phyloP scores from a whole-genome alignment of 1,140 invertebrate species.

The Drosophila navojoa region DNA sequence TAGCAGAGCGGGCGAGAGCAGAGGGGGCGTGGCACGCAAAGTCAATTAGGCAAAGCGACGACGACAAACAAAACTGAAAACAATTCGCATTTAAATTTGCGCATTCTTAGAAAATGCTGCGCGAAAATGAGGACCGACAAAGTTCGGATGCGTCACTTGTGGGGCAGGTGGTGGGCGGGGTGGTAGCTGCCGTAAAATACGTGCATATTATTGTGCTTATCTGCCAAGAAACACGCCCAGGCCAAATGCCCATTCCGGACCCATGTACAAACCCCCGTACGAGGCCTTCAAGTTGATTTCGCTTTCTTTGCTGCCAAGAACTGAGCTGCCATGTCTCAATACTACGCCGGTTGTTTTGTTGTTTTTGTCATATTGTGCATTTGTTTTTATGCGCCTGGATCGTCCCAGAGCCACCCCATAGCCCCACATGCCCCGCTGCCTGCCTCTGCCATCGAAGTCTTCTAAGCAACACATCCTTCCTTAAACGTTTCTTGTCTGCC shows the following conservation, averaged over 20 bases:
- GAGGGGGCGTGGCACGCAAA: conserved; percentile 53
- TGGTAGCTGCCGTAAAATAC: conserved; percentile 66
- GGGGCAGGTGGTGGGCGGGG: not conserved
- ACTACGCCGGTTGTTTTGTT: conserved; percentile 21
- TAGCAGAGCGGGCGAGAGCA: not conserved
- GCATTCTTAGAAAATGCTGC: conserved; percentile 66
- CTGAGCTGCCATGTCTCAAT: conserved; percentile 49
- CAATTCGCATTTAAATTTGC: conserved; percentile 80
- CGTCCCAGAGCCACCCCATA: not conserved
- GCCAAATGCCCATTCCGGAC: conserved; percentile 62
- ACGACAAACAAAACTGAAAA: conserved; percentile 75
- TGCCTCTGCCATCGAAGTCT: too few relatives aligned
- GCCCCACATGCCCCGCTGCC: conserved; percentile 20
- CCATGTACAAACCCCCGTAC: conserved; percentile 31
- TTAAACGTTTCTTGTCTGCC: conserved; percentile 77
- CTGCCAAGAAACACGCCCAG: conserved; percentile 74
- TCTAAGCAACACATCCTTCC: conserved; percentile 79
- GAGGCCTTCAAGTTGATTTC: conserved; percentile 64
- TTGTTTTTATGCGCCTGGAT: conserved; percentile 50
- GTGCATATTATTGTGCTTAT: conserved; percentile 81
- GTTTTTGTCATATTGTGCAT: conserved; percentile 32
- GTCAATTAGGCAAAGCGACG: conserved; percentile 77
- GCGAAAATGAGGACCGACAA: conserved; percentile 12
- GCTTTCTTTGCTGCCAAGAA: conserved; percentile 48
- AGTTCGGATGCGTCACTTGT: conserved; percentile 5